A percentile compares a stretch with the other conserved stretches of the same genome.
These are phyloP conservation scores for Podabrus alpinus DNA, from an alignment of 2,888 invertebrate genomes.

Conservation along the genomic window DNA sequence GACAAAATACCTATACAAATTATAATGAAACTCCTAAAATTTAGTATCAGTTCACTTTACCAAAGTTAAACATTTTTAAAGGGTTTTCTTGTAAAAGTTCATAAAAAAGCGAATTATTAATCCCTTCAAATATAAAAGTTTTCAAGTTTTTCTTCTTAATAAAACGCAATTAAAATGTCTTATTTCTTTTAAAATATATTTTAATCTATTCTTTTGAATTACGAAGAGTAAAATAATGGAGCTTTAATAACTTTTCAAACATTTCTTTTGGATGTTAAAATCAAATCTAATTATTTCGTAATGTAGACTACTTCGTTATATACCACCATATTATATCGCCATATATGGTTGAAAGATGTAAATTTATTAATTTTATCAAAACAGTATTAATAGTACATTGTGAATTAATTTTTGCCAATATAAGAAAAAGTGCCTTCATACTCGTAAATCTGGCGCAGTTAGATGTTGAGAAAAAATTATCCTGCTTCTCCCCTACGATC, in stretches of 20 bases:
- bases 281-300: background rate
- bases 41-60: background rate
- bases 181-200: background rate
- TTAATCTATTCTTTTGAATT: background rate
- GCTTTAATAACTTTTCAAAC: background rate
- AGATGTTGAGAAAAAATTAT: too few relatives aligned
- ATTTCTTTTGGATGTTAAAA: background rate
- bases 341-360: too few relatives aligned
- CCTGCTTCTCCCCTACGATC: too few relatives aligned
- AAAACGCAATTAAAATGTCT: background rate
- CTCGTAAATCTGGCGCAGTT: too few relatives aligned
- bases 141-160: constrained; percentile 2
- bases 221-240: background rate
- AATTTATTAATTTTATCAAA: too few relatives aligned
- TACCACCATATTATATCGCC: too few relatives aligned
- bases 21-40: background rate
- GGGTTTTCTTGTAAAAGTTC: background rate
- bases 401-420: too few relatives aligned
- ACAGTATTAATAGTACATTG: too few relatives aligned
- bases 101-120: constrained; percentile 1
- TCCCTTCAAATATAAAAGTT: background rate
- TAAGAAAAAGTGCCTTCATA: too few relatives aligned
- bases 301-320: too few relatives aligned
- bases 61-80: background rate
- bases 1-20: background rate